phyloP scores from a whole-genome alignment of 1,140 invertebrate genomes.

The Eueides isabella region DNA sequence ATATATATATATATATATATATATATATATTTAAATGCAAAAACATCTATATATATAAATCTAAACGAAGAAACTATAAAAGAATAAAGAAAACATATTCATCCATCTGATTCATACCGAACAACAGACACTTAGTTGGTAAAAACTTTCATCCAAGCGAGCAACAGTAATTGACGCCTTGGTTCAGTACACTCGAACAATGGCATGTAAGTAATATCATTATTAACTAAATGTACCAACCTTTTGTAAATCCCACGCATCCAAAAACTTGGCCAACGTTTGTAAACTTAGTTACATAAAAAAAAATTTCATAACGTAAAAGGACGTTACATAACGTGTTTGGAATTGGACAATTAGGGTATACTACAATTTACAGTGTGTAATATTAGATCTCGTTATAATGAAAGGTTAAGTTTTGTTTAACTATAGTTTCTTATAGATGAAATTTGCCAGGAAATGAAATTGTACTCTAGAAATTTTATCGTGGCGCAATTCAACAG shows the following conservation, averaged over 20 bases:
- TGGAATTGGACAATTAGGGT: background rate
- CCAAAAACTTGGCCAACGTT: background rate
- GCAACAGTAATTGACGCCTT: background rate
- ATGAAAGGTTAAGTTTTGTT: background rate
- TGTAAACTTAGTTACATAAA: slow-evolving; percentile 15
- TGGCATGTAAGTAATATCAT: background rate
- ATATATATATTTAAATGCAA: too few species aligned
- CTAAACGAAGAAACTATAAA: background rate
- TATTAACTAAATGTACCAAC: background rate
- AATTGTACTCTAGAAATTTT: background rate
- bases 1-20: too few species aligned
- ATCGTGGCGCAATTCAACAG: background rate
- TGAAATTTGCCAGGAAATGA: background rate
- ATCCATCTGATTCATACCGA: background rate
- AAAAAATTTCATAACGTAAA: slow-evolving; percentile 12
- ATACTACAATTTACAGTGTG: background rate
- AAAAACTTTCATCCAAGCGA: background rate
- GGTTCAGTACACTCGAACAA: background rate
- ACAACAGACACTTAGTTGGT: background rate
- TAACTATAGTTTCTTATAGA: background rate
- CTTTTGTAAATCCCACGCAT: slow-evolving; percentile 4
- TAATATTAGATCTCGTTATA: background rate
- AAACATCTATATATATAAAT: background rate
- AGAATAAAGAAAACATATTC: background rate
- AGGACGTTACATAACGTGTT: slow-evolving; percentile 4